Percentiles rank a stretch among this genome's conserved stretches.
Evolutionary conservation across 1,140 invertebrate species (phyloP).

Genomic region (Lysiphlebus fabarum): DNA sequence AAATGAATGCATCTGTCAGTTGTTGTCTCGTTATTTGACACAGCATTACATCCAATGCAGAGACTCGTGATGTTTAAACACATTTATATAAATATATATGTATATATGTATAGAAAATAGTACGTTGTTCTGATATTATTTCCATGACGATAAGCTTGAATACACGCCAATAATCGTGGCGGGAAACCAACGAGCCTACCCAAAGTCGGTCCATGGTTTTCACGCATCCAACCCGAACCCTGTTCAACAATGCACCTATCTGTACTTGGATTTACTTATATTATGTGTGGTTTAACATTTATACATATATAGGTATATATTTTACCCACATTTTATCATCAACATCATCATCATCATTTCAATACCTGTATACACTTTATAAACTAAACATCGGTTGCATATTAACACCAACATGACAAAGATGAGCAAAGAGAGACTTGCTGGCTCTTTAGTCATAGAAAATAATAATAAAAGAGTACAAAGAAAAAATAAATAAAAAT

Average conservation of each 20-base stretch:
- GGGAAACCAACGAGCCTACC: constrained; percentile 53
- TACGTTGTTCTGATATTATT: constrained; percentile 54
- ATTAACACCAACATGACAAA: constrained; percentile 9
- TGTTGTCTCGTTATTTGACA: neutral
- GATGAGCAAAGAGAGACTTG: too few relatives aligned
- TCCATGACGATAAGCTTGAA: constrained; percentile 55
- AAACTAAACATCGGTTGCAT: neutral
- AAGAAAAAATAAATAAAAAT: constrained; percentile 38
- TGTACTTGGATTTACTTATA: neutral
- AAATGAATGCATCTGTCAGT: neutral
- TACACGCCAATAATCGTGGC: constrained; percentile 52
- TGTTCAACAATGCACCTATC: too few relatives aligned
- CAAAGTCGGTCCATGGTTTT: constrained; percentile 50
- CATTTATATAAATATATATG: neutral
- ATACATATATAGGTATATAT: too few relatives aligned
- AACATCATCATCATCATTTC: too few relatives aligned
- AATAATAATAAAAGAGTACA: constrained; percentile 48
- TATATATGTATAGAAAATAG: constrained; percentile 5
- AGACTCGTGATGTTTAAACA: constrained; percentile 1
- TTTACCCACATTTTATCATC: too few relatives aligned
- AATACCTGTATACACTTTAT: neutral
- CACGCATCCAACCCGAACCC: constrained; percentile 39
- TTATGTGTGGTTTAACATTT: neutral
- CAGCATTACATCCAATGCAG: constrained; percentile 4
- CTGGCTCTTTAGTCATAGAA: constrained; percentile 41